A percentile compares a stretch with the other conserved stretches of the same genome.
Conservation (phyloP, 2,888 invertebrate species). For the Sminthurides aquaticus region DNA sequence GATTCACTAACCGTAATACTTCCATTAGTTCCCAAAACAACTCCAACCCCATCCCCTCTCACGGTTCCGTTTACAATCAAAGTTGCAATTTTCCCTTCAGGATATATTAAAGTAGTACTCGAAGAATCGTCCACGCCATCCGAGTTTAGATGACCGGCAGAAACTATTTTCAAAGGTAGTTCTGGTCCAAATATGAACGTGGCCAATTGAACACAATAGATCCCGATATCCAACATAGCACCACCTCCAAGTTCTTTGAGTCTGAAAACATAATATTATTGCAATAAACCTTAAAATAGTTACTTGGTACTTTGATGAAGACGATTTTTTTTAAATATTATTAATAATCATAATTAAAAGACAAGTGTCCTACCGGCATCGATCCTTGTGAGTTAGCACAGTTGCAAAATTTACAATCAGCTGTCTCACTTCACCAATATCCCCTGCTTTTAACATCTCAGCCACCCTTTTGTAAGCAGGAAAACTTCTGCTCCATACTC, state of each 20-base stretch:
- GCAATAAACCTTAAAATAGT: background rate
- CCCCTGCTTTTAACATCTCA: slow-evolving; percentile 58
- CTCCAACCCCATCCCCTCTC: slow-evolving; percentile 56
- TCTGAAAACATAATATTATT: slow-evolving; percentile 48
- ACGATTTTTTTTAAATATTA: background rate
- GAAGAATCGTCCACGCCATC: slow-evolving; percentile 65
- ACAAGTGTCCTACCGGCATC: slow-evolving; percentile 17
- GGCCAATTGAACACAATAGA: slow-evolving; percentile 67
- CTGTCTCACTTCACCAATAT: slow-evolving; percentile 63
- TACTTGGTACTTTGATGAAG: too few relatives aligned
- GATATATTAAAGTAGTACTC: slow-evolving; percentile 59
- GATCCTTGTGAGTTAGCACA: slow-evolving; percentile 28
- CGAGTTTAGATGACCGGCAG: slow-evolving; percentile 61
- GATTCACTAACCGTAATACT: slow-evolving; percentile 52
- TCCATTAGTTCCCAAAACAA: slow-evolving; percentile 63
- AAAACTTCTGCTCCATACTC: slow-evolving; percentile 76
- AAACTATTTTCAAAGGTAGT: slow-evolving; percentile 60
- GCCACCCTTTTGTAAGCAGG: slow-evolving; percentile 66
- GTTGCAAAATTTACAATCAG: slow-evolving; percentile 51
- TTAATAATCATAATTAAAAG: background rate
- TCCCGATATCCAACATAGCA: slow-evolving; percentile 65
- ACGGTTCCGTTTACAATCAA: slow-evolving; percentile 48
- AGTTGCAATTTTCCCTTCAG: slow-evolving; percentile 58
- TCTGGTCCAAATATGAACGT: slow-evolving; percentile 49
- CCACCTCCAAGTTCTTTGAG: slow-evolving; percentile 68